phyloP scores from a whole-genome alignment of 2,797 vertebrate genomes.

The Halcyon chelicuti region DNA sequence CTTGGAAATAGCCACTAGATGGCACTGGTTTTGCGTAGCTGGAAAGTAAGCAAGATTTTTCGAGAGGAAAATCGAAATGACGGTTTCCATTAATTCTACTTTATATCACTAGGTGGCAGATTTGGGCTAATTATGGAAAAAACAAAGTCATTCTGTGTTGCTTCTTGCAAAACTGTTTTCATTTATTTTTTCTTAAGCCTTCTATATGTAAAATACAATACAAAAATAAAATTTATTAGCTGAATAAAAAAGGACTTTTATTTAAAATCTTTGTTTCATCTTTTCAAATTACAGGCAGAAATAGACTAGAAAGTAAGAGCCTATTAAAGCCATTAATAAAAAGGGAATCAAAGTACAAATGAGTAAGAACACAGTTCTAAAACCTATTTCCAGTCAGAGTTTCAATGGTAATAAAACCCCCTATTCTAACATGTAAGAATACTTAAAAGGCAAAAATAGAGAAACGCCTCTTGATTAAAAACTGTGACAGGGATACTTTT shows the following conservation, averaged over 20 bases:
- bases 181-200: constrained; percentile 61
- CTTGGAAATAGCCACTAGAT: constrained; percentile 67
- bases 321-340: constrained; percentile 68
- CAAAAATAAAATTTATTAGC: constrained; percentile 39
- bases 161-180: constrained; percentile 66
- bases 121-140: constrained; percentile 73
- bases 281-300: constrained; percentile 53
- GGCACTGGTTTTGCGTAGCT: constrained; percentile 73
- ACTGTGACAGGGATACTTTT: not conserved
- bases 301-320: constrained; percentile 48
- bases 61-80: not conserved
- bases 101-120: constrained; percentile 78
- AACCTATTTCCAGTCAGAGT: constrained; percentile 52
- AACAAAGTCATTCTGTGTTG: not conserved
- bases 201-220: not conserved
- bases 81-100: not conserved
- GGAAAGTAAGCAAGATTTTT: not conserved
- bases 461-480: not conserved
- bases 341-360: constrained; percentile 74
- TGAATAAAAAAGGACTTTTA: constrained; percentile 54
- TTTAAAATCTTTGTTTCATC: constrained; percentile 73
- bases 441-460: not conserved
- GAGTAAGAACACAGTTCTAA: constrained; percentile 69
- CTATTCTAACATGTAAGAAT: not conserved
- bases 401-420: not conserved